Evolutionary conservation across 1,140 invertebrate genomes (phyloP).

Genomic region (Eupeodes corollae): DNA sequence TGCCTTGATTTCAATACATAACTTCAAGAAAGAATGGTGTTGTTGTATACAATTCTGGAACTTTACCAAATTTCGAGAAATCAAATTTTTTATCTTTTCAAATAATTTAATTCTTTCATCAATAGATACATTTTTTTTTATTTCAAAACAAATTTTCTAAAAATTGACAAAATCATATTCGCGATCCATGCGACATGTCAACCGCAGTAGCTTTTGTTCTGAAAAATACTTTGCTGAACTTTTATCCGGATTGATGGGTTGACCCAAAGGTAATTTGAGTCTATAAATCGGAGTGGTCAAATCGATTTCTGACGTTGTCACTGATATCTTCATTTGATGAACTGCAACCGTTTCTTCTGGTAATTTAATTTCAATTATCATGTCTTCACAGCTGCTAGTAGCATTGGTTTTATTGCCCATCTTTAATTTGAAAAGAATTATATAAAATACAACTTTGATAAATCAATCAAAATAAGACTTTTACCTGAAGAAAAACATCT

Average conservation of each 20-base stretch:
- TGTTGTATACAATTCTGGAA: too few relatives aligned
- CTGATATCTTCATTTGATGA: constrained; percentile 51
- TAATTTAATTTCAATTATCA: constrained; percentile 62
- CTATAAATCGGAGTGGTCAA: constrained; percentile 49
- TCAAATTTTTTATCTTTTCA: too few relatives aligned
- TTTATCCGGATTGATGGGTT: constrained; percentile 63
- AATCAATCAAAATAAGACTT: background rate
- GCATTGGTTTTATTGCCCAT: constrained; percentile 73
- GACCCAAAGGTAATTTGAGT: constrained; percentile 62
- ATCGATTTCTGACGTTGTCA: constrained; percentile 57
- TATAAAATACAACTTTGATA: constrained; percentile 10
- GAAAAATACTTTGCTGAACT: constrained; percentile 68
- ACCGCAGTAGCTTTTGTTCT: constrained; percentile 50
- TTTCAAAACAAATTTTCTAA: too few relatives aligned
- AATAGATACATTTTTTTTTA: too few relatives aligned
- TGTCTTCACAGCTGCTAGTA: constrained; percentile 75
- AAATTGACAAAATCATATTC: constrained; percentile 78
- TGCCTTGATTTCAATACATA: too few relatives aligned
- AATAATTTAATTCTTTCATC: too few relatives aligned
- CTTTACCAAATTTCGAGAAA: too few relatives aligned
- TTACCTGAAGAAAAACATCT: constrained; percentile 74
- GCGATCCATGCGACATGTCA: constrained; percentile 57
- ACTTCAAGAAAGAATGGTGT: too few relatives aligned
- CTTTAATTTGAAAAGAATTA: constrained; percentile 37
- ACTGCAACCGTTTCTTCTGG: constrained; percentile 58